phyloP scores from a whole-genome alignment of 2,797 vertebrate genomes.

The Gallirallus australis region DNA sequence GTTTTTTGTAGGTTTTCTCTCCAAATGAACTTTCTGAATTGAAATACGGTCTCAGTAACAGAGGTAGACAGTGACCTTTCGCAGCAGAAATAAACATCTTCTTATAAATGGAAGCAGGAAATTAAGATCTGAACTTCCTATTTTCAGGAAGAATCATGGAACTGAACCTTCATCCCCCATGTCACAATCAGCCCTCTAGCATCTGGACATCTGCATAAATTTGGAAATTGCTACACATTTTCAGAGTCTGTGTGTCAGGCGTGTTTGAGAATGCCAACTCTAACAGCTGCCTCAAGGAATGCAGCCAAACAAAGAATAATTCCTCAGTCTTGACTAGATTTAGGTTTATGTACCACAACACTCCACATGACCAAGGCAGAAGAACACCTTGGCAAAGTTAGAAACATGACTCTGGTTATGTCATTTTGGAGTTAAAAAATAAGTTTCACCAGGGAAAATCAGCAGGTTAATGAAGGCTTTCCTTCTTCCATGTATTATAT shows the following conservation, averaged over 20 bases:
- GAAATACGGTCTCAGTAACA: background rate
- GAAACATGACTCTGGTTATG: background rate
- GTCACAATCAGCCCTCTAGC: background rate
- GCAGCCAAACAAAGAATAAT: background rate
- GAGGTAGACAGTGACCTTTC: background rate
- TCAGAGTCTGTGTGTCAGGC: background rate
- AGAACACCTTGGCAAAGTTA: background rate
- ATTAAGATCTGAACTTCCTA: background rate
- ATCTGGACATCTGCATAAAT: conserved; percentile 38
- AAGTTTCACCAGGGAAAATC: background rate
- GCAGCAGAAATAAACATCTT: background rate
- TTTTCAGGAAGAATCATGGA: background rate
- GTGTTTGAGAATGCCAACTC: background rate
- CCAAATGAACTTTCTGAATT: background rate
- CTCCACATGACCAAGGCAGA: background rate
- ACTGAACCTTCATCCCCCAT: background rate
- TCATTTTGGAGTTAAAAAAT: conserved; percentile 9
- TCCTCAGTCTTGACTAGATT: background rate
- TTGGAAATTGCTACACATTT: background rate
- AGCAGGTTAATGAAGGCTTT: background rate
- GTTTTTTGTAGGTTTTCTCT: background rate
- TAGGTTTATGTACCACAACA: conserved; percentile 1
- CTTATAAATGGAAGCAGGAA: background rate
- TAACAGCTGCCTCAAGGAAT: conserved; percentile 20
- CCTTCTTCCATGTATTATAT: background rate